Percentiles rank a stretch among this genome's conserved stretches.
Conservation (phyloP, 1,140 invertebrate species). For the Zaprionus ghesquierei region DNA sequence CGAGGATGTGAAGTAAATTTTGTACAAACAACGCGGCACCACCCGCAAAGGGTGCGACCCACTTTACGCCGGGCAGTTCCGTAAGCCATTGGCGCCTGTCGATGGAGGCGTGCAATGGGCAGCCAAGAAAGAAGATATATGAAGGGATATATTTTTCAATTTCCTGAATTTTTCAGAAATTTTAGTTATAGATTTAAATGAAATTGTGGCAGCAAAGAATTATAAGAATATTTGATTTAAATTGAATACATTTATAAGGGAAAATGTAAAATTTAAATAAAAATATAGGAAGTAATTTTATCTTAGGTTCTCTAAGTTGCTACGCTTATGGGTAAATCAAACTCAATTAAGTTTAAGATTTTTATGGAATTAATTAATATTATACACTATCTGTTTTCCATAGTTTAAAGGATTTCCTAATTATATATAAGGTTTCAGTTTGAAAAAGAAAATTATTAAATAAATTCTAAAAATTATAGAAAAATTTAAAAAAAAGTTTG, state of each 20-base stretch:
- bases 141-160: background rate
- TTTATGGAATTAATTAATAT: too few species aligned
- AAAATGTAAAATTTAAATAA: too few species aligned
- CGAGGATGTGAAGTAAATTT: slow-evolving; percentile 45
- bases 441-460: too few species aligned
- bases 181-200: background rate
- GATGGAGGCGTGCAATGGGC: slow-evolving; percentile 2
- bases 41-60: slow-evolving; percentile 18
- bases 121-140: slow-evolving; percentile 7
- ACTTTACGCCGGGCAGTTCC: slow-evolving; percentile 1
- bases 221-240: background rate
- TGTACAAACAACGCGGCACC: slow-evolving; percentile 29
- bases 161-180: background rate
- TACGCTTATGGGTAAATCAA: too few species aligned
- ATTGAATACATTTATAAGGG: background rate
- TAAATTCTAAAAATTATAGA: too few species aligned
- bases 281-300: too few species aligned
- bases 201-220: background rate
- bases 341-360: too few species aligned
- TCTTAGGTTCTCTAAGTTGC: too few species aligned
- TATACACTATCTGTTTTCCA: too few species aligned
- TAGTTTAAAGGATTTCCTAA: too few species aligned
- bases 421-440: too few species aligned
- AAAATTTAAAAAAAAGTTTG: too few species aligned
- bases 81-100: background rate